phyloP scores from a whole-genome alignment of 2,797 vertebrate species.

The Gadopsis marmoratus region DNA sequence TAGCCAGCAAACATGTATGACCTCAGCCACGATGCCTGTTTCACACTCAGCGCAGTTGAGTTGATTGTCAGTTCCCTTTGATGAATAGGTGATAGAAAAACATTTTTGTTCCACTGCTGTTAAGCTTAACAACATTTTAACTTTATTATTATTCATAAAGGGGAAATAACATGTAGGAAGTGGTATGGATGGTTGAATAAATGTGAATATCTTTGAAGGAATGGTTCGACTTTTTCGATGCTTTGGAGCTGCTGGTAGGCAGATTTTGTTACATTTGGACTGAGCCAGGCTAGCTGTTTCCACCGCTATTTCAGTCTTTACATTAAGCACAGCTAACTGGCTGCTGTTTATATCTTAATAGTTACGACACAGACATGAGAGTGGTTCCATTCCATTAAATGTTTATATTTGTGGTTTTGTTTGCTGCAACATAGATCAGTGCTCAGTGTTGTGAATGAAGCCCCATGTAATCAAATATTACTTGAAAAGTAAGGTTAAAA shows the following conservation, averaged over 20 bases:
- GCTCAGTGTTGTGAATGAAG: background rate
- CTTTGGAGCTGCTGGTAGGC: background rate
- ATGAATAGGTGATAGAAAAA: background rate
- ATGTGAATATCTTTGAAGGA: background rate
- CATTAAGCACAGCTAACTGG: background rate
- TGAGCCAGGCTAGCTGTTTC: background rate
- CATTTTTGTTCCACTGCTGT: background rate
- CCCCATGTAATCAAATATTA: background rate
- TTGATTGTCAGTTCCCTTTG: background rate
- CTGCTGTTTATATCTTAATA: background rate
- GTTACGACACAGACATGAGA: background rate
- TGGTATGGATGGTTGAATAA: too few relatives aligned
- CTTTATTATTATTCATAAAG: background rate
- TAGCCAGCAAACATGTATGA: constrained; percentile 14
- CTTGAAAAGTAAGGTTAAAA: background rate
- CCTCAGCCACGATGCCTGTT: constrained; percentile 19
- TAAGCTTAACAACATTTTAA: background rate
- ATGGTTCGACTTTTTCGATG: background rate
- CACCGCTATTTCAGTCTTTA: background rate
- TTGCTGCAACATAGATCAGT: background rate
- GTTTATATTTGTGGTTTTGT: background rate
- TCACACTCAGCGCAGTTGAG: background rate
- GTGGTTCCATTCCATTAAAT: background rate
- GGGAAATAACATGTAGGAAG: background rate
- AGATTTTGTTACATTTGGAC: background rate